Evolutionary conservation across 92 coral and sea anemone genomes (phyloP), one percentile per base, ranked within the genome.

Genomic region (Scolanthus callimorphus): DNA sequence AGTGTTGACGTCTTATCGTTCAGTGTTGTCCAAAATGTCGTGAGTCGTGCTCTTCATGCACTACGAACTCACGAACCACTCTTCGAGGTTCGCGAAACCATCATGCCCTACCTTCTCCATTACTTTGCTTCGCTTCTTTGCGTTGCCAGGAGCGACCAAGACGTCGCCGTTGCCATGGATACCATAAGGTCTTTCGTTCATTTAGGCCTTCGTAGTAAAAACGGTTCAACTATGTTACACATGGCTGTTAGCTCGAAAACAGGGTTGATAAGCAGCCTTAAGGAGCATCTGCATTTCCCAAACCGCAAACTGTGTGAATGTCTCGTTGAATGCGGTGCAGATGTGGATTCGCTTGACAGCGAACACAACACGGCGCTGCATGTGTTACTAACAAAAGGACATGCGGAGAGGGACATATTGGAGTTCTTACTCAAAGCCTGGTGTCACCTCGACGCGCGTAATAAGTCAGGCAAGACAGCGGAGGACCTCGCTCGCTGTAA

Each of bases 251-350:
- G 71, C 49, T 84, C 91, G 1, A 71, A 53, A 58, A 84, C 83
- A 11, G 91, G 82, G 29, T 86, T 73, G 15, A 84, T 84, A 3
- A 84, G 91, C 59, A 76, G 85, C 22, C 51, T 84, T 25, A 84
- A 84, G 49, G 91, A 84, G 54, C 91, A 84, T 50, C 87, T 84
- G 19, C 91, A 84, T 30, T 84, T 84, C 46, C 91, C 91, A 20
- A 75, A 67, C 55, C 73, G 67, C 21, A 70, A 67, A 11, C 76
- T 84, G 11, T 74, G 87, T 26, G 79, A 74, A 31, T 70, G 67
- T 26, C 80, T 84, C 30, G 65, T 84, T 22, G 86, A 84, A 46
- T 67, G 70, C 59, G 91, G 91, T 41, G 58, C 70, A 12, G 76
- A 84, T 20, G 51, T 73, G 3, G 71, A 74, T 19, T 70, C 79